Percentiles rank a stretch among this genome's conserved stretches.
Evolutionary conservation across 2,113 vertebrate species (phyloP).

Genomic region (Dromas ardeola): DNA sequence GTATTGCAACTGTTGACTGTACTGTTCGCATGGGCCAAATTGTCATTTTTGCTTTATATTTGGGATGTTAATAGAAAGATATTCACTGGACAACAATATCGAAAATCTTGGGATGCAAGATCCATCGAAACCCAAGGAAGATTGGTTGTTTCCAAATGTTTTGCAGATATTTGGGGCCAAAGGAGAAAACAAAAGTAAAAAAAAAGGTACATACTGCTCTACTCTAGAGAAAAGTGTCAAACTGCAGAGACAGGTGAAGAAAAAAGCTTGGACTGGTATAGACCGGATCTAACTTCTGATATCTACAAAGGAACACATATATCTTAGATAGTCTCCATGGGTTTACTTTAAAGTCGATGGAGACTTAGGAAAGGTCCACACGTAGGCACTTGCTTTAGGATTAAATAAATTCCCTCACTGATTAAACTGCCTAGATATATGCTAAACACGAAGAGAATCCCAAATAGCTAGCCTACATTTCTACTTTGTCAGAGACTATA

Average conservation of each 20-base stretch:
- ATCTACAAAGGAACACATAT: neutral
- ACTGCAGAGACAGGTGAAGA: neutral
- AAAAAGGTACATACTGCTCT: neutral
- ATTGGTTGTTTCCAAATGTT: neutral
- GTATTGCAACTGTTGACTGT: neutral
- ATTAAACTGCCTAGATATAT: neutral
- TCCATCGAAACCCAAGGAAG: neutral
- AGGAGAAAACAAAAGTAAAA: neutral
- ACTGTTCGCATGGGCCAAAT: neutral
- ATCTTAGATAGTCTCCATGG: neutral
- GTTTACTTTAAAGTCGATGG: neutral
- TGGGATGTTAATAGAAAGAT: neutral
- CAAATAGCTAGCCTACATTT: neutral
- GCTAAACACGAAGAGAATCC: neutral
- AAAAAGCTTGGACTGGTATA: neutral
- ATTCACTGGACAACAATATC: neutral
- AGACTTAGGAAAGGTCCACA: neutral
- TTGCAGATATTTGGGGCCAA: neutral
- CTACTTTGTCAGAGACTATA: neutral
- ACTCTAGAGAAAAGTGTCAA: neutral
- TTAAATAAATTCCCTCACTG: neutral
- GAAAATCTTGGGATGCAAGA: neutral
- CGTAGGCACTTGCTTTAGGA: neutral
- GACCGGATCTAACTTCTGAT: neutral
- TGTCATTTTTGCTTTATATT: neutral